These are phyloP conservation scores for Tapirus indicus DNA, from an alignment of 2,797 vertebrate genomes.

Conservation along the genomic window DNA sequence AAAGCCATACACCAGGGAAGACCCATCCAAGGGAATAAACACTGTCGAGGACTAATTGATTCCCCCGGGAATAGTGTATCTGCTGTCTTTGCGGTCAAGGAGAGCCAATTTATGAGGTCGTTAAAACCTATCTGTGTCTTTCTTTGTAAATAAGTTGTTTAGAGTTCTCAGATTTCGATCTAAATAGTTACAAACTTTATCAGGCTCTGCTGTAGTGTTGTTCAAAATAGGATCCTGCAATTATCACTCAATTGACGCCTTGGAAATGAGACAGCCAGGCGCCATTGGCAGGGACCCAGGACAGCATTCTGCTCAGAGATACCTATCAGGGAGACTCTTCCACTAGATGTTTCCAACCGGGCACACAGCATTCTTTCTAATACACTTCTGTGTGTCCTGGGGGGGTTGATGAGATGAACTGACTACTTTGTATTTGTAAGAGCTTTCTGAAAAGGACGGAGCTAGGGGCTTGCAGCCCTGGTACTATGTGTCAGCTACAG, in stretches of 20 bases:
- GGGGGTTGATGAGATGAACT: constrained; percentile 43
- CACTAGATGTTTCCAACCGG: constrained; percentile 64
- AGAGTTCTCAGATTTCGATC: constrained; percentile 86
- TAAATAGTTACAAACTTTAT: constrained; percentile 86
- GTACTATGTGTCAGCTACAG: accelerated
- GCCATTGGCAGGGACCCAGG: constrained; percentile 83
- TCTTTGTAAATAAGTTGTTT: constrained; percentile 89
- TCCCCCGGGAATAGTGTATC: constrained; percentile 62
- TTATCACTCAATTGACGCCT: constrained; percentile 86
- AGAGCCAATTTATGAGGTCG: constrained; percentile 66
- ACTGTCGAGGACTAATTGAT: constrained; percentile 70
- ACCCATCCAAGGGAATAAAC: not conserved
- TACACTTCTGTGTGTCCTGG: constrained; percentile 32
- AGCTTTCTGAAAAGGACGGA: constrained; percentile 55
- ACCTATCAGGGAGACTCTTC: constrained; percentile 72
- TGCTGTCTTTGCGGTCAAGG: constrained; percentile 69
- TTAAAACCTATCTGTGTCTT: constrained; percentile 82
- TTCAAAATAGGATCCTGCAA: constrained; percentile 85
- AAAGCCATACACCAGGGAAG: not conserved
- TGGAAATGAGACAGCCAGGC: constrained; percentile 85
- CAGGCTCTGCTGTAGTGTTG: constrained; percentile 72
- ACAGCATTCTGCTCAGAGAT: constrained; percentile 81
- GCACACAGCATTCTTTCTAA: constrained; percentile 82
- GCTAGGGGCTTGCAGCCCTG: not conserved
- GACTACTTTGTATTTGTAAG: constrained; percentile 57